A percentile compares a stretch with the other conserved stretches of the same genome.
phyloP scores from a whole-genome alignment of 2,797 vertebrate genomes.

The Allobates femoralis region DNA sequence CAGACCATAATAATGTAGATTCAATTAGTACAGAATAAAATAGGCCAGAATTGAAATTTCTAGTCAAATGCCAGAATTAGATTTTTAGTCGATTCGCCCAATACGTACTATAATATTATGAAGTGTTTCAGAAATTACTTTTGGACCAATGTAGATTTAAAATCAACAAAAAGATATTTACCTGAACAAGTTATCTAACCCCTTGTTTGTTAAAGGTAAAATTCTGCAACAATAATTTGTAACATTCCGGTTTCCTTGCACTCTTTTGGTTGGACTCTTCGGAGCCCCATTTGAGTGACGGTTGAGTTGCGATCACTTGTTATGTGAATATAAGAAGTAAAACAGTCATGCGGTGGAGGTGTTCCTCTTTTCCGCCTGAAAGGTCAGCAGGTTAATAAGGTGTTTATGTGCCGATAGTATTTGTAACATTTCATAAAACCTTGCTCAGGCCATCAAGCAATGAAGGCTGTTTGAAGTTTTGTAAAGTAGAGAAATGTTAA shows the following conservation, averaged over 20 bases:
- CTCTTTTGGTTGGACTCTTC: background rate
- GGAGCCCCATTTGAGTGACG: background rate
- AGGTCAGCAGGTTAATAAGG: slow-evolving; percentile 63
- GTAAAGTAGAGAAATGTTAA: background rate
- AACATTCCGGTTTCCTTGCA: background rate
- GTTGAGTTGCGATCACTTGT: background rate
- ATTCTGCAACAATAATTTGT: background rate
- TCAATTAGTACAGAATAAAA: no score
- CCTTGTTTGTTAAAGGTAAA: background rate
- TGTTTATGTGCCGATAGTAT: slow-evolving; percentile 62
- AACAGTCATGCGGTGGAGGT: slow-evolving; percentile 34
- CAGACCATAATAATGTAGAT: no score
- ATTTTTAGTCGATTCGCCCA: no score
- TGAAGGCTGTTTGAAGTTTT: slow-evolving; percentile 7
- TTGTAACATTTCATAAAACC: slow-evolving; percentile 60
- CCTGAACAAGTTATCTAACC: background rate
- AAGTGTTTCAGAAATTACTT: no score
- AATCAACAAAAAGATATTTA: no score
- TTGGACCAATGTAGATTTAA: no score
- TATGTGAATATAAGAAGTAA: slow-evolving; percentile 2
- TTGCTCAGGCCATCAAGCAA: slow-evolving; percentile 32
- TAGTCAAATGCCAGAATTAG: no score
- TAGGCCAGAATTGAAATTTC: no score
- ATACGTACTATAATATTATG: no score
- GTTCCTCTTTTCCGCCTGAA: slow-evolving; percentile 20